phyloP scores from a whole-genome alignment of 1,140 invertebrate genomes.

The Phymastichus coffea region DNA sequence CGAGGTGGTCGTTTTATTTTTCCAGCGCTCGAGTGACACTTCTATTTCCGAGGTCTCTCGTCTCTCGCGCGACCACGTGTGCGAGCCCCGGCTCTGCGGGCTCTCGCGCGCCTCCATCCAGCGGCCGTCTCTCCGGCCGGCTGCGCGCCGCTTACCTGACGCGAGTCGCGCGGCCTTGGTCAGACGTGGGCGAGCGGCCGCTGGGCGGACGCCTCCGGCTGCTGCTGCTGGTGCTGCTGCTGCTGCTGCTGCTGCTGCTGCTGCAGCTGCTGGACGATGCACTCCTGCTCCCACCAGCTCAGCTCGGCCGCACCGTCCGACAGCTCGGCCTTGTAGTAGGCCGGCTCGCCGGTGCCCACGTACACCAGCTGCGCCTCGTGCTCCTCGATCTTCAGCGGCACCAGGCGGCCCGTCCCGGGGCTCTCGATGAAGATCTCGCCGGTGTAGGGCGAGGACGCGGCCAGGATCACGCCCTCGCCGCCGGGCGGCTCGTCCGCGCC shows the following conservation, averaged over 20 bases:
- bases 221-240: conserved; percentile 42
- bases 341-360: conserved; percentile 35
- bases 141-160: too few relatives aligned
- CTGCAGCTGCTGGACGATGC: conserved; percentile 44
- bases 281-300: conserved; percentile 68
- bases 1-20: conserved; percentile 30
- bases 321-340: conserved; percentile 60
- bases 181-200: conserved; percentile 38
- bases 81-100: conserved; percentile 2
- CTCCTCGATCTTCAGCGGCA: conserved; percentile 29
- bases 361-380: conserved; percentile 25
- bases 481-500: conserved; percentile 39
- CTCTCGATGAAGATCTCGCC: conserved; percentile 33
- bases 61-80: neutral
- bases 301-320: conserved; percentile 60
- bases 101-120: conserved; percentile 12
- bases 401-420: conserved; percentile 39
- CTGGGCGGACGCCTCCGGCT: conserved; percentile 38
- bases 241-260: conserved; percentile 46
- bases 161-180: too few relatives aligned
- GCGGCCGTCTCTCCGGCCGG: too few relatives aligned
- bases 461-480: conserved; percentile 41
- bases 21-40: conserved; percentile 19
- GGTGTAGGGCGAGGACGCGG: conserved; percentile 50
- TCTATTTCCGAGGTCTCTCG: conserved; percentile 32